Conservation (phyloP, 2,797 vertebrate species). For the Harpagifer antarcticus region DNA sequence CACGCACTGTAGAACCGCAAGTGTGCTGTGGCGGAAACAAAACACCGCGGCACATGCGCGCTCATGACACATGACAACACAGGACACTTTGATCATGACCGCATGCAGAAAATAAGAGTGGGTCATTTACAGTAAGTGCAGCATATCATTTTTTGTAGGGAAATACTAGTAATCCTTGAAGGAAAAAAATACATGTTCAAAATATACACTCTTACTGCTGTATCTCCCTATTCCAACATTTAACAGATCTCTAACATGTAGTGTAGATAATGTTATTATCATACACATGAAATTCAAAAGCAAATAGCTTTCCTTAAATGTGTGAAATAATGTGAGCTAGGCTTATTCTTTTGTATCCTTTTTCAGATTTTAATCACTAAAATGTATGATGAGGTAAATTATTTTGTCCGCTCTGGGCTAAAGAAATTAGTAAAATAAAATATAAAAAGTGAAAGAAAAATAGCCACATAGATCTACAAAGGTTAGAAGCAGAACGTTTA, state of each 20-base stretch:
- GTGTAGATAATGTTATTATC: neutral
- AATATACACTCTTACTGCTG: neutral
- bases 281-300: neutral
- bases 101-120: conserved; percentile 42
- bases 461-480: neutral
- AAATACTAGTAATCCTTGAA: neutral
- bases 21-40: conserved; percentile 14
- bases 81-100: conserved; percentile 60
- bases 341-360: neutral
- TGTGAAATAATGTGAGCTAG: neutral
- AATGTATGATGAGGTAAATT: neutral
- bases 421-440: neutral
- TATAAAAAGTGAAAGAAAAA: neutral
- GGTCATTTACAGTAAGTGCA: conserved; percentile 15
- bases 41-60: conserved; percentile 20
- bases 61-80: conserved; percentile 28
- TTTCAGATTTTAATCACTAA: conserved; percentile 2
- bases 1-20: conserved; percentile 18
- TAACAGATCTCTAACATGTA: neutral
- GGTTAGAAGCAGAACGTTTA: neutral
- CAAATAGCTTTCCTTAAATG: conserved; percentile 12
- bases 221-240: neutral
- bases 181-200: neutral
- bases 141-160: neutral
- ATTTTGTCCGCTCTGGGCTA: neutral